These are phyloP conservation scores for Aulostomus chinensis DNA, from an alignment of 2,797 vertebrate species.

Conservation along the genomic window DNA sequence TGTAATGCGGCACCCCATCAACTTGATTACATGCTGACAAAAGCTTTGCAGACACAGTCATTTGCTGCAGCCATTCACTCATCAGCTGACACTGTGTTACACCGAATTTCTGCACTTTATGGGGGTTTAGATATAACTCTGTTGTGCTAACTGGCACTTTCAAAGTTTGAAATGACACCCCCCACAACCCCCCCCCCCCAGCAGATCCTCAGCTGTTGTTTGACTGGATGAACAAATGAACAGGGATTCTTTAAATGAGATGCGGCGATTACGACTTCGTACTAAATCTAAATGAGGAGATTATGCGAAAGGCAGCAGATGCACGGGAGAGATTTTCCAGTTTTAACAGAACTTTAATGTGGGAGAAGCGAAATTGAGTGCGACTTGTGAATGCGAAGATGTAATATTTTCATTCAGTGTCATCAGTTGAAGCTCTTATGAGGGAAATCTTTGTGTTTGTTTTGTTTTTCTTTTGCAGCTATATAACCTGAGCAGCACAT, in stretches of 20 bases:
- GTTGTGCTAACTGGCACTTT: neutral
- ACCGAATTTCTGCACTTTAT: too few relatives aligned
- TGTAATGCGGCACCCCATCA: constrained; percentile 45
- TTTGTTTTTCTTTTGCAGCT: neutral
- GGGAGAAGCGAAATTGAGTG: too few relatives aligned
- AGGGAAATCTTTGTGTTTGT: neutral
- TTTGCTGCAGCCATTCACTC: constrained; percentile 12
- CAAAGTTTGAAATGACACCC: neutral
- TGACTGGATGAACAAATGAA: neutral
- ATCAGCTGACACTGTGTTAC: too few relatives aligned
- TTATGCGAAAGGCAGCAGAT: neutral
- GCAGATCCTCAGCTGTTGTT: neutral
- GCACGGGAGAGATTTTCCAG: neutral
- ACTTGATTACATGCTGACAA: constrained; percentile 50
- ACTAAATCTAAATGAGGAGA: neutral
- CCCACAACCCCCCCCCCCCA: too few relatives aligned
- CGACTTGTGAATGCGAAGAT: too few relatives aligned
- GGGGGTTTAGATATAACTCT: too few relatives aligned
- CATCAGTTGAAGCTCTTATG: neutral
- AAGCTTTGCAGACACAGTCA: constrained; percentile 13
- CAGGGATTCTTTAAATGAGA: neutral
- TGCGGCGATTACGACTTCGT: neutral
- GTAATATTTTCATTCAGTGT: neutral
- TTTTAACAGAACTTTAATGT: too few relatives aligned
- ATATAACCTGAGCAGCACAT: too few relatives aligned